These are phyloP conservation scores for Toxonevra muliebris DNA, from an alignment of 2,888 invertebrate genomes.

Conservation along the genomic window DNA sequence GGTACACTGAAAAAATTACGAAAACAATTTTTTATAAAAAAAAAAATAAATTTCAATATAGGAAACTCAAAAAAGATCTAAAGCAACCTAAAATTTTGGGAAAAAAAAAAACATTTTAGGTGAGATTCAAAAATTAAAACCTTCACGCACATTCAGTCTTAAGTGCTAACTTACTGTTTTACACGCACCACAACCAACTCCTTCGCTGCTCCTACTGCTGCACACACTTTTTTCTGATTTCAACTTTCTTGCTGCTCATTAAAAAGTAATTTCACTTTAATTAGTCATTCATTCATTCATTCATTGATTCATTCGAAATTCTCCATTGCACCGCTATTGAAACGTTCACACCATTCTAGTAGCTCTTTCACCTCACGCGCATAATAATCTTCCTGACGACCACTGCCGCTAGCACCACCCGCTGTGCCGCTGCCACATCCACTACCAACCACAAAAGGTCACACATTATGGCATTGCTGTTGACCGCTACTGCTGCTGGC, in stretches of 20 bases:
- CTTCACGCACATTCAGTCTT: neutral
- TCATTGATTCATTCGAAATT: constrained; percentile 48
- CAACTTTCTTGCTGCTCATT: neutral
- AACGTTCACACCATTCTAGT: constrained; percentile 59
- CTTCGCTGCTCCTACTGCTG: neutral
- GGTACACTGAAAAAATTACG: too few relatives aligned
- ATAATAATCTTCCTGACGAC: constrained; percentile 52
- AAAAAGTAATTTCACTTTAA: neutral
- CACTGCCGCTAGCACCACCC: neutral
- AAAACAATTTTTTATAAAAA: too few relatives aligned
- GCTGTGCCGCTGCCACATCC: constrained; percentile 24
- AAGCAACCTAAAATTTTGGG: too few relatives aligned
- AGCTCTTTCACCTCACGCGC: constrained; percentile 57
- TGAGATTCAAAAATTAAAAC: neutral
- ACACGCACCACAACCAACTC: too few relatives aligned
- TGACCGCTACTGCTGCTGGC: constrained; percentile 56
- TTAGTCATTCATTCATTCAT: neutral
- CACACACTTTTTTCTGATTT: neutral
- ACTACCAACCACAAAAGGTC: constrained; percentile 46
- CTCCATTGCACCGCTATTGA: constrained; percentile 56
- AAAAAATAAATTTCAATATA: too few relatives aligned
- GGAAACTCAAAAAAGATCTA: too few relatives aligned
- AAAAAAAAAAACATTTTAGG: too few relatives aligned
- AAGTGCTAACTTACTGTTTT: neutral
- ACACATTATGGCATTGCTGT: constrained; percentile 55